Conservation (phyloP, 2,113 vertebrate genomes). For the Dasyornis broadbenti region DNA sequence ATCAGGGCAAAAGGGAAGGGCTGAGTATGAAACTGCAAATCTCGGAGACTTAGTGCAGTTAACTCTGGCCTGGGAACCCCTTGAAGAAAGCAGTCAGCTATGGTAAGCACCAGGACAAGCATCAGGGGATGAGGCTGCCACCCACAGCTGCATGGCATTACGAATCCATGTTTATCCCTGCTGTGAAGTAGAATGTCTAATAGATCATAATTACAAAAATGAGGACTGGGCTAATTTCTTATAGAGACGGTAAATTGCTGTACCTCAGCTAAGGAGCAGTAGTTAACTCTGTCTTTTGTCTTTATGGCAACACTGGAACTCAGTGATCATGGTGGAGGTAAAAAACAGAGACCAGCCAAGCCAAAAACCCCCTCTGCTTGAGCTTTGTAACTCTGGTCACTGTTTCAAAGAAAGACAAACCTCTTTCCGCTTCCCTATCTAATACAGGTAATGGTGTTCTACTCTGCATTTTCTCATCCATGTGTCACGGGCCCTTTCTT, state of each 20-base stretch:
- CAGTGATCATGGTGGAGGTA: too few relatives aligned
- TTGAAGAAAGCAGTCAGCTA: not conserved
- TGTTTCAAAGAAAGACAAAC: not conserved
- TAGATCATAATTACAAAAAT: not conserved
- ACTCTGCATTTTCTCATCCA: not conserved
- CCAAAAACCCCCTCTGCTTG: not conserved
- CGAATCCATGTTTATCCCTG: not conserved
- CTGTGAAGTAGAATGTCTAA: not conserved
- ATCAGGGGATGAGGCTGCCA: not conserved
- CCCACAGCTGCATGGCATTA: not conserved
- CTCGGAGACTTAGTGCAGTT: not conserved
- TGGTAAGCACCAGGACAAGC: not conserved
- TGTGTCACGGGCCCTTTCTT: not conserved
- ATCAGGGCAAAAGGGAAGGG: not conserved
- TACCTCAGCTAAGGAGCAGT: not conserved
- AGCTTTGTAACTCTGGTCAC: not conserved
- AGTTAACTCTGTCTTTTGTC: not conserved
- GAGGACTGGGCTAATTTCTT: not conserved
- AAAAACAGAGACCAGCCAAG: not conserved
- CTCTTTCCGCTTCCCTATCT: not conserved
- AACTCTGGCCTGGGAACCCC: not conserved
- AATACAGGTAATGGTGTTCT: not conserved
- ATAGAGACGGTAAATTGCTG: not conserved
- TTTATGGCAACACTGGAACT: not conserved
- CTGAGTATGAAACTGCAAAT: not conserved